Evolutionary conservation across 1,140 invertebrate species (phyloP), one percentile per base, ranked within the genome.

Genomic region (Mactra quadrangularis): DNA sequence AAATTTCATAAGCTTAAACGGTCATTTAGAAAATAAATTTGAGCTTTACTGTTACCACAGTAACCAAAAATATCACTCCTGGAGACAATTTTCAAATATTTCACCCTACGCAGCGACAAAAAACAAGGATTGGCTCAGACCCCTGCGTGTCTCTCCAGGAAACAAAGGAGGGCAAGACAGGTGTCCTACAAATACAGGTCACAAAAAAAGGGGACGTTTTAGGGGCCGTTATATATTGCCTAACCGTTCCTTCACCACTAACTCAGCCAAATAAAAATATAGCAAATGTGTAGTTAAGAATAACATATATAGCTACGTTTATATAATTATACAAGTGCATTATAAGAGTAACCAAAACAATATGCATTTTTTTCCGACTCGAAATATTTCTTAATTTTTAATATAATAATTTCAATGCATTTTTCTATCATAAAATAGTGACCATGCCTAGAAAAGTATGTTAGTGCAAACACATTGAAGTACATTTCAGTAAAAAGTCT

Each of bases 131-230:
- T 41, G 70, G 70, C 31, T 72, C 70, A 72, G 64, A 55, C 62
- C 76, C 60, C 76, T 78, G 76, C 76, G 47, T 78, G 76, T 78
- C 76, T 78, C 76, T 78, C 76, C 76, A 29, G 0, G 29, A 68
- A 13, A 25, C 1, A 55, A 50, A 64, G 76, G 59, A 64, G 60
- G 76, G 76, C 60, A 66, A 78, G 62, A 66, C 76, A 78, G 76
- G 60, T 57, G 76, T 64, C 45, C 55, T 64, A 77, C 57, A 64
- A n/a, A 22, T 41, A 41, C 15, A 41, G 15, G 38, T 15, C 38
- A 41, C 6, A 41, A 41, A 41, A 41, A 41, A 41, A 74, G 53
- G 31, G 71, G 52, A 33, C 53, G n/a, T n/a, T n/a, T n/a, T n/a
- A n/a, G n/a, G 55, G 71, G 71, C 45, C 38, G 9, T 33, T 13